A percentile compares a stretch with the other conserved stretches of the same genome.
These are phyloP conservation scores for Mya arenaria DNA, from an alignment of 1,140 invertebrate genomes.

Conservation along the genomic window DNA sequence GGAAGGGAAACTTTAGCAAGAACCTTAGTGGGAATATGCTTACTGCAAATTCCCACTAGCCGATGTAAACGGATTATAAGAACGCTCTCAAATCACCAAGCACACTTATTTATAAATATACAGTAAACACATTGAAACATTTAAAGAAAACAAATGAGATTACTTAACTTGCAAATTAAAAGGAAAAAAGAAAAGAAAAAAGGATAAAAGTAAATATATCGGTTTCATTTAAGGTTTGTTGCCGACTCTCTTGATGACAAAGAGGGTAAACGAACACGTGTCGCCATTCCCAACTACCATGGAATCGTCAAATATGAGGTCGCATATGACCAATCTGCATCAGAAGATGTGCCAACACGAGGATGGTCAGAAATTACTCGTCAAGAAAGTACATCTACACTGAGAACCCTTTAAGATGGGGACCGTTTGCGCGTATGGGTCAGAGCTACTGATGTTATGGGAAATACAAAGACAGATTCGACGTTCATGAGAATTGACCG, in stretches of 20 bases:
- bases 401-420: not conserved
- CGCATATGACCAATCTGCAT: not conserved
- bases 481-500: not conserved
- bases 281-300: slow-evolving; percentile 23
- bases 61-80: not conserved
- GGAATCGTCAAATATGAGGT: slow-evolving; percentile 36
- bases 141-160: no score
- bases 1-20: not conserved
- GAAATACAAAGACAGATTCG: slow-evolving; percentile 6
- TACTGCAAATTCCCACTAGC: no score
- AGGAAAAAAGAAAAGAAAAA: no score
- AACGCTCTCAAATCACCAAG: not conserved
- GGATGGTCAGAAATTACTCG: not conserved
- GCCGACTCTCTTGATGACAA: slow-evolving; percentile 1
- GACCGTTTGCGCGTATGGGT: slow-evolving; percentile 5
- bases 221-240: no score
- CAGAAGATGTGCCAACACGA: not conserved
- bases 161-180: no score
- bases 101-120: not conserved
- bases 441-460: slow-evolving; percentile 28
- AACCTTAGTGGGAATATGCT: not conserved
- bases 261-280: slow-evolving; percentile 1
- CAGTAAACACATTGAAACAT: no score
- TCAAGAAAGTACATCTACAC: not conserved
- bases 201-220: no score